Conservation (phyloP, 2,888 invertebrate species). For the Drosophila quinaria region DNA sequence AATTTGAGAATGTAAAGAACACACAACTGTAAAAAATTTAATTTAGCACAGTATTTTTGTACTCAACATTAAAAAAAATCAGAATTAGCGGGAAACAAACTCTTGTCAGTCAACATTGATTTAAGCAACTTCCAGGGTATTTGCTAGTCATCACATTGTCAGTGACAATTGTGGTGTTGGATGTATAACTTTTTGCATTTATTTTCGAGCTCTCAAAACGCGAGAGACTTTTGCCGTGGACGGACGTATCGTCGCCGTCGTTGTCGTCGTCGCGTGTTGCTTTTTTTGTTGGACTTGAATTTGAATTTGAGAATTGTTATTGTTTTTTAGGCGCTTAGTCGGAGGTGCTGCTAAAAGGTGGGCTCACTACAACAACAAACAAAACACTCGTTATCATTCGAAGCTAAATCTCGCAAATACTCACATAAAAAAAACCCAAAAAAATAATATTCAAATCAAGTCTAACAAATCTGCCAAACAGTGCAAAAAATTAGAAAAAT, state of each 20-base stretch:
- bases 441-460: slow-evolving; percentile 16
- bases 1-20: too few species aligned
- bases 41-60: too few species aligned
- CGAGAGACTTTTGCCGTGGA: slow-evolving; percentile 62
- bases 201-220: slow-evolving; percentile 53
- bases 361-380: slow-evolving; percentile 15
- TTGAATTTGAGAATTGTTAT: slow-evolving; percentile 54
- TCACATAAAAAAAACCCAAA: slow-evolving; percentile 10
- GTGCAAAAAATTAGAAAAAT: slow-evolving; percentile 28
- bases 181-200: slow-evolving; percentile 31
- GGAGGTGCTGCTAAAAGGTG: slow-evolving; percentile 44
- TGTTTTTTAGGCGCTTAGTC: slow-evolving; percentile 36
- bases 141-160: background rate
- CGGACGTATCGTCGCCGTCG: slow-evolving; percentile 53
- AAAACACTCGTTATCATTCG: slow-evolving; percentile 1
- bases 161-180: background rate
- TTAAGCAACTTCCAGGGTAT: slow-evolving; percentile 30
- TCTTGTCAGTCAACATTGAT: too few species aligned
- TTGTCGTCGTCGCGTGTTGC: slow-evolving; percentile 52
- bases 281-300: slow-evolving; percentile 23
- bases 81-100: too few species aligned
- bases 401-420: slow-evolving; percentile 11
- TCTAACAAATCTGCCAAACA: slow-evolving; percentile 20
- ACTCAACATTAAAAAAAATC: too few species aligned
- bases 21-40: too few species aligned